These are phyloP conservation scores for Heptranchias perlo DNA, from an alignment of 2,113 vertebrate species.

Conservation along the genomic window DNA sequence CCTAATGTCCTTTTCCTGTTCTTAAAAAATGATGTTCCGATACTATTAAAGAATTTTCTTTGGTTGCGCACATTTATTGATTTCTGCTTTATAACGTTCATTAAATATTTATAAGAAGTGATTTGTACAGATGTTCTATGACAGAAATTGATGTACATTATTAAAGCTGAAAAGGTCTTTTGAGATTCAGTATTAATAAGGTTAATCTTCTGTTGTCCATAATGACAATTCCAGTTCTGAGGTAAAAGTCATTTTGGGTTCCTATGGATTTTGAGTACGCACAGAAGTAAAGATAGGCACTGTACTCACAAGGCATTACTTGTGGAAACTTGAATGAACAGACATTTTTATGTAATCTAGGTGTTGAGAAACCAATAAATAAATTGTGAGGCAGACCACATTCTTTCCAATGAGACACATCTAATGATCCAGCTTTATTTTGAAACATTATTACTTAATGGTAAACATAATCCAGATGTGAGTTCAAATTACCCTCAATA, in stretches of 20 bases:
- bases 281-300: slow-evolving; percentile 17
- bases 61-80: not conserved
- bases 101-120: not conserved
- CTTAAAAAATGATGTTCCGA: not conserved
- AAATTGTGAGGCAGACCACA: not conserved
- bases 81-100: not conserved
- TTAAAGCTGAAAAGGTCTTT: not conserved
- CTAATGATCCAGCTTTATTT: slow-evolving; percentile 17
- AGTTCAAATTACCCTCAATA: slow-evolving; percentile 34
- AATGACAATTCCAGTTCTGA: not conserved
- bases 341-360: slow-evolving; percentile 15
- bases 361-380: slow-evolving; percentile 35
- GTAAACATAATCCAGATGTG: slow-evolving; percentile 33
- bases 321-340: slow-evolving; percentile 31
- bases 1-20: not conserved
- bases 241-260: not conserved
- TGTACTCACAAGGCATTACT: slow-evolving; percentile 32
- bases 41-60: not conserved
- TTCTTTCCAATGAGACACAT: slow-evolving; percentile 23
- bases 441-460: slow-evolving; percentile 31
- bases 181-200: not conserved
- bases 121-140: not conserved
- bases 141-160: not conserved
- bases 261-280: not conserved
- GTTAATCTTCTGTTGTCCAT: not conserved